Conservation (phyloP, 1,140 invertebrate species). For the Caenorhabditis inopinata region DNA sequence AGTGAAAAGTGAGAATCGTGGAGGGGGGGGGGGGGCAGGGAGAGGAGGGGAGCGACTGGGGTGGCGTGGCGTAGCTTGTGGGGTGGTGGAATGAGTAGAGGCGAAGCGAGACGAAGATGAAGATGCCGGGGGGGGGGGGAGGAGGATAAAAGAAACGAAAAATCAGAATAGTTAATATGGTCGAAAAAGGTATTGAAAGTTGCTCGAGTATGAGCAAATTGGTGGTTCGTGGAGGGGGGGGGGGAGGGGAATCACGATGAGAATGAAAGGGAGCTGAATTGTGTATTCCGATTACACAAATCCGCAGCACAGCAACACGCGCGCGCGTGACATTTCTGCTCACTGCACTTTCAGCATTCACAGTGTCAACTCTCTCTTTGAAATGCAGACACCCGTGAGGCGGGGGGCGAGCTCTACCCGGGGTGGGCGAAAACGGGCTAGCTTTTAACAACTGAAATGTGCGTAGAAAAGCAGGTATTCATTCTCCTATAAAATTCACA, state of each 20-base stretch:
- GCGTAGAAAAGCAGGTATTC: too few species aligned
- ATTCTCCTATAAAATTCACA: too few species aligned
- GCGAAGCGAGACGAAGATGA: neutral
- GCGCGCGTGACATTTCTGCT: too few species aligned
- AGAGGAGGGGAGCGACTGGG: too few species aligned
- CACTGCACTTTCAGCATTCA: neutral
- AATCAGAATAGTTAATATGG: neutral
- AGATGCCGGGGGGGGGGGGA: neutral
- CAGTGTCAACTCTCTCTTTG: neutral
- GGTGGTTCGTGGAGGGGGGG: neutral
- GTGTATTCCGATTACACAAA: constrained; percentile 20
- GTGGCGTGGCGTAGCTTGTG: too few species aligned
- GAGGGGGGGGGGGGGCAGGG: too few species aligned
- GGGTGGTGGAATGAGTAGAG: neutral
- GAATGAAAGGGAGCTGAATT: neutral
- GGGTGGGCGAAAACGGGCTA: too few species aligned
- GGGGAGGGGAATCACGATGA: neutral
- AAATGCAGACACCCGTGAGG: too few species aligned
- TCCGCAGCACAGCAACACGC: too few species aligned
- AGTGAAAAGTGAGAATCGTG: neutral
- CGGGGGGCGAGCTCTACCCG: too few species aligned
- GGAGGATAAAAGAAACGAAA: neutral
- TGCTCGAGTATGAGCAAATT: constrained; percentile 30
- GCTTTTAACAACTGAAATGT: too few species aligned
- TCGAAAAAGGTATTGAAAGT: constrained; percentile 16